Conservation (phyloP, 2,113 vertebrate species). For the Crotalus tigris region DNA sequence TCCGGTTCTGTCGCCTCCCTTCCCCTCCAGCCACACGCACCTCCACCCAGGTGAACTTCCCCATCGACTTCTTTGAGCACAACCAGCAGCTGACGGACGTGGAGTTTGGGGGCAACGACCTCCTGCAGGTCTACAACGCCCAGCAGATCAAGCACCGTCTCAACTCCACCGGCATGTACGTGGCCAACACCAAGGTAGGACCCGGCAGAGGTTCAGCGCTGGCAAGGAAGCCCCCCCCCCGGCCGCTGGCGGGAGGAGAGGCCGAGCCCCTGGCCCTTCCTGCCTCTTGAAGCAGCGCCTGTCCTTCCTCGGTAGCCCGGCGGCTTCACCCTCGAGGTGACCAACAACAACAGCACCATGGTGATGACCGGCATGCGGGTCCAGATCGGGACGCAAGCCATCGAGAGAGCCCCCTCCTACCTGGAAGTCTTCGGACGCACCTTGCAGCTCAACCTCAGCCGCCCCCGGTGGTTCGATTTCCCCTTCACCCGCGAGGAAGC, state of each 20-base stretch:
- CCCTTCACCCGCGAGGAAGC: conserved; percentile 97
- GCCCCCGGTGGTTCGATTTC: conserved; percentile 96
- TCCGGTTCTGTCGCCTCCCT: not conserved
- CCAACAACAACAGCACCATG: conserved; percentile 96
- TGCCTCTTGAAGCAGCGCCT: not conserved
- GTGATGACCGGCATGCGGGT: conserved; percentile 98
- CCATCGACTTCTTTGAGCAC: conserved; percentile 99
- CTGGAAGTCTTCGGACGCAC: conserved; percentile 96
- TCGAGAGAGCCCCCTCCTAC: conserved; percentile 91
- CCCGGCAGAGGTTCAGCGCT: not conserved
- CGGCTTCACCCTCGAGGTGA: conserved; percentile 92
- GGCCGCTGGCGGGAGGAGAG: not conserved
- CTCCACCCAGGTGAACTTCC: conserved; percentile 95
- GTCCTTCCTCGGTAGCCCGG: conserved; percentile 76
- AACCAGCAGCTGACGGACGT: conserved; percentile 98
- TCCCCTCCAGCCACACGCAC: conserved; percentile 83
- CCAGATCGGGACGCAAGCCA: conserved; percentile 93
- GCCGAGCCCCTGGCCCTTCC: not conserved
- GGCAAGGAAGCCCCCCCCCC: not conserved
- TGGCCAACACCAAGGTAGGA: conserved; percentile 96
- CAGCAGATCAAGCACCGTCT: conserved; percentile 98
- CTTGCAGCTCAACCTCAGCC: conserved; percentile 96
- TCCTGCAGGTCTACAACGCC: conserved; percentile 96
- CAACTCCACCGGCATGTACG: conserved; percentile 98
- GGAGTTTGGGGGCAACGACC: conserved; percentile 95